Evolutionary conservation across 2,888 invertebrate genomes (phyloP).

Genomic region (Omphaloscelis lunosa): DNA sequence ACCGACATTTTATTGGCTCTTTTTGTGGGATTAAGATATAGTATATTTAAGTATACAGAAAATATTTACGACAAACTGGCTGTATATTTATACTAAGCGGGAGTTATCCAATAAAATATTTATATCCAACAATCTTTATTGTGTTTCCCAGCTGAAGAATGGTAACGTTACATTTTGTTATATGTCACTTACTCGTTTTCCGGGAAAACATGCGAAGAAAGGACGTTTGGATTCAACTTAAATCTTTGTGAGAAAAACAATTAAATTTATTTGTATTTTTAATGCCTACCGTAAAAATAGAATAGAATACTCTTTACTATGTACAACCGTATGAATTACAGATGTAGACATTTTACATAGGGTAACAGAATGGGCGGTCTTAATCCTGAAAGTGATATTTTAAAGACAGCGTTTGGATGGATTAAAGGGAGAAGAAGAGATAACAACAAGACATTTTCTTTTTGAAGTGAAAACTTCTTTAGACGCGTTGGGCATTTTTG

Average conservation of each 20-base stretch:
- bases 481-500: too few species aligned
- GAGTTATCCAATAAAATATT: slow-evolving; percentile 64
- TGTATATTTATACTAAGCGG: slow-evolving; percentile 53
- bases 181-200: slow-evolving; percentile 34
- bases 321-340: neutral
- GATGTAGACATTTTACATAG: neutral
- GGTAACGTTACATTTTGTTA: slow-evolving; percentile 42
- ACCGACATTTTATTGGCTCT: slow-evolving; percentile 33
- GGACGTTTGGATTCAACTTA: slow-evolving; percentile 6
- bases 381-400: neutral
- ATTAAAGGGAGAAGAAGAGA: neutral
- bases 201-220: slow-evolving; percentile 4
- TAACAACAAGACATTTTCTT: neutral
- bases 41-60: slow-evolving; percentile 46
- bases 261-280: slow-evolving; percentile 2
- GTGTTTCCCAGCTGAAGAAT: slow-evolving; percentile 54
- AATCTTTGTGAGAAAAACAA: slow-evolving; percentile 12
- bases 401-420: neutral
- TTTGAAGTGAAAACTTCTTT: too few species aligned
- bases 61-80: slow-evolving; percentile 50
- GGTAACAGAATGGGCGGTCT: neutral
- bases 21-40: slow-evolving; percentile 56
- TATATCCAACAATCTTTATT: slow-evolving; percentile 59
- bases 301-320: neutral
- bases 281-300: neutral